Conservation (phyloP, 2,888 invertebrate genomes). For the Cepaea hortensis region DNA sequence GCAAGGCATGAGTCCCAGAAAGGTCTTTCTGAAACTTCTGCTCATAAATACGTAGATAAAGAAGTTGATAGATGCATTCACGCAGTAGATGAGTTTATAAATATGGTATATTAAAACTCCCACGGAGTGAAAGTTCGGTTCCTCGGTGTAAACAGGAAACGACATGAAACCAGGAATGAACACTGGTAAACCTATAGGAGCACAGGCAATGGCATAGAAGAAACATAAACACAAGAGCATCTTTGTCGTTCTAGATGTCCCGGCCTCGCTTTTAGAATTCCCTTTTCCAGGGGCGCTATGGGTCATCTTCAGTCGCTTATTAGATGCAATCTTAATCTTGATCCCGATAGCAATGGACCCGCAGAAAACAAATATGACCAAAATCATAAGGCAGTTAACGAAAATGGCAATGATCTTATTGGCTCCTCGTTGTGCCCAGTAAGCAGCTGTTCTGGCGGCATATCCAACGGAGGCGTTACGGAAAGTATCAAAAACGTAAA, state of each 20-base stretch:
- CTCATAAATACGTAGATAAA: conserved; percentile 25
- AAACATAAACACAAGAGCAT: conserved; percentile 9
- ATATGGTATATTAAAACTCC: conserved; percentile 24
- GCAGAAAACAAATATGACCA: conserved; percentile 5
- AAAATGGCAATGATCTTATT: conserved; percentile 19
- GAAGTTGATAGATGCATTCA: conserved; percentile 31
- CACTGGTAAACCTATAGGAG: conserved; percentile 5
- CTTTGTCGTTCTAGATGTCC: conserved; percentile 4
- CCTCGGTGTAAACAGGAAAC: conserved; percentile 19
- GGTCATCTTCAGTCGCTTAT: conserved; percentile 32
- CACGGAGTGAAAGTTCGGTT: conserved; percentile 19
- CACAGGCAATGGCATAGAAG: conserved; percentile 6
- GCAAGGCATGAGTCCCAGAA: background rate
- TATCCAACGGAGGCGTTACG: conserved; percentile 15
- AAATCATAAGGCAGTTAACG: background rate
- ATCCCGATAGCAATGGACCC: conserved; percentile 36
- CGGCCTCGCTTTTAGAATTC: background rate
- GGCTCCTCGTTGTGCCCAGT: conserved; percentile 15
- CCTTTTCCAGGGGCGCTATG: background rate
- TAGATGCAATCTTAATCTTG: conserved; percentile 35
- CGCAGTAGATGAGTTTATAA: conserved; percentile 22
- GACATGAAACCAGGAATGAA: conserved; percentile 21
- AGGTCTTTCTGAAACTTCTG: conserved; percentile 15
- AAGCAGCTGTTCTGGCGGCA: conserved; percentile 2
- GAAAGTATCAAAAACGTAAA: conserved; percentile 14